phyloP scores from a whole-genome alignment of 2,888 invertebrate genomes.

The Erynnis tages region DNA sequence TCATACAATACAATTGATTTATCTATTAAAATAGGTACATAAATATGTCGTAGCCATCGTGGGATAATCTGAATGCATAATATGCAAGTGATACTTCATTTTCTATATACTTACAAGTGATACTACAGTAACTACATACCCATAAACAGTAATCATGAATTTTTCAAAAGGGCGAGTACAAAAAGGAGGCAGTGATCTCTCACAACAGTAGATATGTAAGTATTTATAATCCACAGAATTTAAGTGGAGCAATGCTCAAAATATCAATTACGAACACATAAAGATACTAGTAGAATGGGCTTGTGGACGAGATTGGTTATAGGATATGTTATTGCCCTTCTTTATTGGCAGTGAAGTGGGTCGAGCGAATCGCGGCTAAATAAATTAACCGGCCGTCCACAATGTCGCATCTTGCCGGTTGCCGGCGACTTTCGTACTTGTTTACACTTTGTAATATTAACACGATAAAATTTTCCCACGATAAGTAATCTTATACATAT shows the following conservation, averaged over 20 bases:
- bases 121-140: not conserved
- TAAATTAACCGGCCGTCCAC: conserved; percentile 56
- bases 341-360: conserved; percentile 63
- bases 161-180: conserved; percentile 4
- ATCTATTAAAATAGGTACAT: too few species aligned
- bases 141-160: conserved; percentile 15
- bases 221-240: conserved; percentile 8
- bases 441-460: not conserved
- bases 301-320: conserved; percentile 47
- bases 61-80: too few species aligned
- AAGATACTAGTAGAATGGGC: conserved; percentile 32
- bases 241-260: conserved; percentile 13
- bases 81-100: too few species aligned
- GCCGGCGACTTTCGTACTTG: too few species aligned
- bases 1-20: too few species aligned
- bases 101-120: not conserved
- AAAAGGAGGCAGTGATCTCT: not conserved
- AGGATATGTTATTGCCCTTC: conserved; percentile 56
- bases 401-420: conserved; percentile 31
- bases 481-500: too few species aligned
- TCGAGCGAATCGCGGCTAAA: conserved; percentile 63
- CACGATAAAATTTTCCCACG: conserved; percentile 9
- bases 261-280: conserved; percentile 33
- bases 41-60: too few species aligned
- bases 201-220: not conserved